Evolutionary conservation across 2,113 vertebrate species (phyloP).

Genomic region (Boulengerochromis microlepis): DNA sequence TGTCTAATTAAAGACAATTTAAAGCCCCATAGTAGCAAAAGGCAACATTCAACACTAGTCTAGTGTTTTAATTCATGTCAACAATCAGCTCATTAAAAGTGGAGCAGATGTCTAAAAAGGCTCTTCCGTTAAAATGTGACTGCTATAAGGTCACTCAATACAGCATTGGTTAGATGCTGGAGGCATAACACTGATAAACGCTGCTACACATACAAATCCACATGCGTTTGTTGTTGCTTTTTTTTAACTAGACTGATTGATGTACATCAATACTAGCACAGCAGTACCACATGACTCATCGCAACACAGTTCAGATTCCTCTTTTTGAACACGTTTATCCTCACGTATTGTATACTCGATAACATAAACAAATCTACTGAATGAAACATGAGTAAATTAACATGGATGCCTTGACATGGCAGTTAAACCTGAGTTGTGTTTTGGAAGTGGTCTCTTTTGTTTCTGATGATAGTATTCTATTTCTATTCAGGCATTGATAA

Average conservation of each 20-base stretch:
- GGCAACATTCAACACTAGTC: constrained; percentile 40
- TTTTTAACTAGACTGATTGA: not conserved
- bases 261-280: constrained; percentile 21
- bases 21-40: constrained; percentile 36
- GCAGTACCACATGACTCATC: not conserved
- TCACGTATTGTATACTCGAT: not conserved
- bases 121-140: constrained; percentile 4
- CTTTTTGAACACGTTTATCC: constrained; percentile 7
- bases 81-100: not conserved
- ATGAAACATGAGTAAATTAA: constrained; percentile 58
- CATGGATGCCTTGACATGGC: constrained; percentile 59
- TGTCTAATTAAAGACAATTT: not conserved
- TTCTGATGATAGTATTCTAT: constrained; percentile 65
- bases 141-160: constrained; percentile 29
- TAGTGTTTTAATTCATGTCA: not conserved
- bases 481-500: constrained; percentile 69
- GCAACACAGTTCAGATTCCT: not conserved
- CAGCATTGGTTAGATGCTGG: constrained; percentile 13
- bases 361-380: constrained; percentile 16
- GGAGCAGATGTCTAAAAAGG: not conserved
- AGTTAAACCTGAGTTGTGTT: constrained; percentile 80
- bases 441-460: constrained; percentile 64
- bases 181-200: constrained; percentile 14
- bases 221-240: not conserved
- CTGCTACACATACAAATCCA: constrained; percentile 29